These are phyloP conservation scores for Drosophila phalerata DNA, from an alignment of 2,888 invertebrate species.

Conservation along the genomic window DNA sequence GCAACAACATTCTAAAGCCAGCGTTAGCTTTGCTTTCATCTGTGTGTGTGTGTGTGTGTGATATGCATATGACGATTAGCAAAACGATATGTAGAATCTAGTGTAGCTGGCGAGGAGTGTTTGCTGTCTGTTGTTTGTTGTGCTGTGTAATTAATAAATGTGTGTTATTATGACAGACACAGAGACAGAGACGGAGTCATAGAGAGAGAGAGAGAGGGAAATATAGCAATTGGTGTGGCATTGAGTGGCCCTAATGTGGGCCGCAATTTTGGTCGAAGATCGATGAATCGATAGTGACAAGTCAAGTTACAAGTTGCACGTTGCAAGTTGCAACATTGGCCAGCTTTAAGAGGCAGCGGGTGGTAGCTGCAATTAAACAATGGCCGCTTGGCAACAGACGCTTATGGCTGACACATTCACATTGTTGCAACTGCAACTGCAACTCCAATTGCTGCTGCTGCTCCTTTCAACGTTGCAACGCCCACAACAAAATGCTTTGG, in stretches of 20 bases:
- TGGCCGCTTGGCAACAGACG: conserved; percentile 36
- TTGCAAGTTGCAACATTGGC: conserved; percentile 35
- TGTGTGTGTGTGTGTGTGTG: conserved; percentile 27
- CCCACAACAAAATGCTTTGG: conserved; percentile 63
- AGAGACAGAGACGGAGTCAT: not conserved
- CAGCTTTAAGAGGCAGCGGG: conserved; percentile 26
- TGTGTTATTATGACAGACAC: conserved; percentile 74
- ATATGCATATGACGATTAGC: conserved; percentile 58
- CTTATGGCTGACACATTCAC: conserved; percentile 75
- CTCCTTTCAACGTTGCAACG: conserved; percentile 71
- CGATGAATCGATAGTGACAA: conserved; percentile 58
- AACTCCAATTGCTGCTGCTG: conserved; percentile 45
- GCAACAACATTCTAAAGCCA: conserved; percentile 77
- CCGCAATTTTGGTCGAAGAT: conserved; percentile 57
- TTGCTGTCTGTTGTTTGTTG: conserved; percentile 35
- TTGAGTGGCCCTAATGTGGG: conserved; percentile 72
- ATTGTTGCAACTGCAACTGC: conserved; percentile 53
- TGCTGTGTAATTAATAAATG: conserved; percentile 76
- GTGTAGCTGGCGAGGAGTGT: conserved; percentile 33
- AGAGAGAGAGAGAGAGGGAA: not conserved
- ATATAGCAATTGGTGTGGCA: conserved; percentile 41
- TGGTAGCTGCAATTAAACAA: conserved; percentile 36
- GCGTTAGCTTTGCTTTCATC: conserved; percentile 47
- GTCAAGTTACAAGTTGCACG: conserved; percentile 22
- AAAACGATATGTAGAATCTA: conserved; percentile 34